phyloP scores from a whole-genome alignment of 1,140 invertebrate genomes.

The Magallana angulata region DNA sequence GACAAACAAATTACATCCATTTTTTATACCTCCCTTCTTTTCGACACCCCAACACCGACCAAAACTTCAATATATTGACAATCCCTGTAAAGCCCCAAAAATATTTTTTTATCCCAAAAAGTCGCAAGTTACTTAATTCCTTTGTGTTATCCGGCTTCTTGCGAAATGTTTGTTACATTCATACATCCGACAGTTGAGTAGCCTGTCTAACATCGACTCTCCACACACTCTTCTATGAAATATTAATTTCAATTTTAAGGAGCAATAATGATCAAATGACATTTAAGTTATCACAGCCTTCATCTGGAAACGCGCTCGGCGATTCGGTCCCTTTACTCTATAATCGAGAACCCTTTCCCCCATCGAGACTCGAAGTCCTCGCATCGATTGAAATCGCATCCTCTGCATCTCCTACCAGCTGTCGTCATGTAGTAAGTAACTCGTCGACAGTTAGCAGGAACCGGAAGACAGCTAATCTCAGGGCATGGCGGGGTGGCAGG shows the following conservation, averaged over 20 bases:
- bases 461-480: neutral
- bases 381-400: slow-evolving; percentile 17
- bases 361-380: slow-evolving; percentile 6
- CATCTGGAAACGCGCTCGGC: neutral
- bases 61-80: no score
- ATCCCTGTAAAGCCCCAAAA: no score
- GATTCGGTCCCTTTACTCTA: neutral
- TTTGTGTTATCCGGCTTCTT: no score
- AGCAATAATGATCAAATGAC: slow-evolving; percentile 7
- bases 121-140: no score
- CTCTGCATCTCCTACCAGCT: neutral
- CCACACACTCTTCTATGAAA: no score
- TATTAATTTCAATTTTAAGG: neutral
- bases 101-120: no score
- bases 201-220: no score
- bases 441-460: neutral
- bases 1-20: no score
- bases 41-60: no score
- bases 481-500: neutral
- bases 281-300: slow-evolving; percentile 22
- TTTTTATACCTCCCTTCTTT: no score
- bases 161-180: no score
- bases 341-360: slow-evolving; percentile 7
- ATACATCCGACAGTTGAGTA: no score
- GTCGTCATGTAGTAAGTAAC: neutral